Evolutionary conservation across 1,140 invertebrate species (phyloP), one percentile per base, ranked within the genome.

Genomic region (Callitettix versicolor): DNA sequence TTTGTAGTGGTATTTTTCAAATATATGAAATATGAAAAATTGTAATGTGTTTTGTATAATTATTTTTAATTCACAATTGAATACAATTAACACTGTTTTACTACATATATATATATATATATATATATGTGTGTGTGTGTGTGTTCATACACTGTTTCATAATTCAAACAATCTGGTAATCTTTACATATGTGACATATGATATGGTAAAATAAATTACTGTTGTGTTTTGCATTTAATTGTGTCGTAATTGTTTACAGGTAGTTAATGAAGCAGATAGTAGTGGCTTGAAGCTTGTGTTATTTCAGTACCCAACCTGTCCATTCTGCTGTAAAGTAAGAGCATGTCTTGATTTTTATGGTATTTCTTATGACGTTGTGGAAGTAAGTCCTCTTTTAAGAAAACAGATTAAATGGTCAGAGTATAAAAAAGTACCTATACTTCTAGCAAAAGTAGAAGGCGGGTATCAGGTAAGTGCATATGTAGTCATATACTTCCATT

Each of bases 241-340:
- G n/a, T n/a, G n/a, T n/a, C n/a, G n/a, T n/a, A n/a, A n/a, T 58
- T 65, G 65, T 24, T 72, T 76, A 48, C 63, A 83, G 80, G 71
- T 86, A 51, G 60, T 76, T 6, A 81, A 74, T 67, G 75, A 78
- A 9, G 73, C 76, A 15, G 88, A 95, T 69, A 73, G 72, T 5
- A 82, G 78, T 52, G 83, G 84, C 11, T 72, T 97, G 43, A 84
- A 95, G 62, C 69, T 98, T 15, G 88, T 88, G 1, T 71, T 98
- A 20, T 98, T 87, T 68, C 95, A 99, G 75, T 99, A 95, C 69
- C 88, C 95, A 65, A 95, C 91, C 2, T 99, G 95, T 71, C 96
- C 96, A 26, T 99, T 98, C 71, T 99, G 96, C 70, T 98, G 94
- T 66, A 99, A 99, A 78, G 90, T 98, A 0, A 78, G 96, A 58